Base-by-base conservation (phyloP, 1,140 invertebrate species). In the Drosophila nebulosa region DNA sequence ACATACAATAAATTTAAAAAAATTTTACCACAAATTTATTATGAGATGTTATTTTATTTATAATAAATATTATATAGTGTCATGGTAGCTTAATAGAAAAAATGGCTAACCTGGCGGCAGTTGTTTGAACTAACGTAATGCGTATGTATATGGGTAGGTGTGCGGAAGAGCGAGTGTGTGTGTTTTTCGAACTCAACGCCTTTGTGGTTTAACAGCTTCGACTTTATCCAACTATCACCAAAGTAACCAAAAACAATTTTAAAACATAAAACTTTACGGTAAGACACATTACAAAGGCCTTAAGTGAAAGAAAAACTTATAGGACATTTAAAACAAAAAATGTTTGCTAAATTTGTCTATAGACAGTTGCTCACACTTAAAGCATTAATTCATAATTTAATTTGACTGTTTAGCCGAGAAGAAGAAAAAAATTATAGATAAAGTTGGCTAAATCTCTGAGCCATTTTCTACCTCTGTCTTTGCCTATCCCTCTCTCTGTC, bases 321-420 rank as follows among this genome's bases (percentile, higher is more conserved):
- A 14, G 0, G 3, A n/a, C n/a, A n/a, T n/a, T n/a, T n/a, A n/a
- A n/a, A n/a, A n/a, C n/a, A n/a, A n/a, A n/a, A n/a, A n/a, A n/a
- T n/a, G n/a, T n/a, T n/a, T 42, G 36, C 3, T 24, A 24, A 12
- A 52, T 22, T 26, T 52, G 10, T 24, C 21, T 18, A 16, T n/a
- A 2, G 26, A n/a, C n/a, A 9, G 3, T 14, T 5, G 27, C 24
- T 27, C 21, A 53, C 16, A 27, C 16, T n/a, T n/a, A 32, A 36
- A 56, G 10, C n/a, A 69, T 64, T 64, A 69, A 64, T 61, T 69
- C 66, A 57, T 50, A 60, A 56, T 69, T 74, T 69, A 52, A 69
- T 74, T 73, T 64, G 27, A 56, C 71, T 60, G 22, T 39, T 57
- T 16, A 42, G 1, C 39, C 1, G 6, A 36, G n/a, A 36, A 18